Percentiles rank a stretch among this genome's conserved stretches.
phyloP scores from a whole-genome alignment of 2,113 vertebrate genomes.

The Conger conger region DNA sequence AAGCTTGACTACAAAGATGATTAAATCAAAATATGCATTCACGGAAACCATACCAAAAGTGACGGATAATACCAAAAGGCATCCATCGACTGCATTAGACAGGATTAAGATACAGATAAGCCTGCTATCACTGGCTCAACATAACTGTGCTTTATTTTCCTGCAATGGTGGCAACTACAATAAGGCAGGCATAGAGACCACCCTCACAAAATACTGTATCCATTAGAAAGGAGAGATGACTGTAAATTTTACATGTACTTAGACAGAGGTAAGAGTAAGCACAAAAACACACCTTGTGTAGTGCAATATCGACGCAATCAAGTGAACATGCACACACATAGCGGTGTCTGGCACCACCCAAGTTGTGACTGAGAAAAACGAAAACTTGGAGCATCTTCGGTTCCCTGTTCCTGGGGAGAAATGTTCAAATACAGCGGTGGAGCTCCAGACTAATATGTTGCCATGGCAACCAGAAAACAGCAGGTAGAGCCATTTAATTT shows the following conservation, averaged over 20 bases:
- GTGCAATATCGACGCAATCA: not conserved
- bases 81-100: not conserved
- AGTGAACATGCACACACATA: conserved; percentile 24
- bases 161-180: not conserved
- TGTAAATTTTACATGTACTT: conserved; percentile 43
- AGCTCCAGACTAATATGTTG: conserved; percentile 41
- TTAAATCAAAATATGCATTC: not conserved
- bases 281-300: no score
- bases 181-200: not conserved
- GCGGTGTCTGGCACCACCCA: conserved; percentile 10
- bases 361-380: conserved; percentile 17
- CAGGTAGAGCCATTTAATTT: conserved; percentile 42
- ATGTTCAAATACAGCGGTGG: conserved; percentile 27
- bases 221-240: conserved; percentile 50
- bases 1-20: not conserved
- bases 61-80: not conserved
- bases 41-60: not conserved
- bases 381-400: conserved; percentile 43
- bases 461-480: conserved; percentile 49
- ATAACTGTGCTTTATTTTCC: not conserved
- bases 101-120: not conserved
- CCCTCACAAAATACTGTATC: not conserved
- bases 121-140: not conserved
- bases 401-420: conserved; percentile 38
- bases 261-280: no score